These are phyloP conservation scores for Cheilosia vulpina DNA, from an alignment of 2,888 invertebrate species.

Conservation along the genomic window DNA sequence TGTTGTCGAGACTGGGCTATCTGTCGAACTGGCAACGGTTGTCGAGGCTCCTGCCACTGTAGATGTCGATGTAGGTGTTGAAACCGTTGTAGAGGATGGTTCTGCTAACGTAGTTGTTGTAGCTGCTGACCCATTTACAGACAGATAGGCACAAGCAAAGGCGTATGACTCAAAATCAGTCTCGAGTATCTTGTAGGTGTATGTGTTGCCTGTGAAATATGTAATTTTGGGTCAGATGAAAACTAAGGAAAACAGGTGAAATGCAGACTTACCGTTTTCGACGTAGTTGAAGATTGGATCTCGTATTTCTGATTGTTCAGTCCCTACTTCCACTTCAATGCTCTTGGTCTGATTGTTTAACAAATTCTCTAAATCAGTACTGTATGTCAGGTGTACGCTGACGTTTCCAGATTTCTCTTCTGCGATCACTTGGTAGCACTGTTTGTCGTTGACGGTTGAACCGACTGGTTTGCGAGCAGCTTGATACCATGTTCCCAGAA, in stretches of 20 bases:
- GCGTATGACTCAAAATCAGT: conserved; percentile 78
- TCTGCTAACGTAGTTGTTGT: neutral
- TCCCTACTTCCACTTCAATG: conserved; percentile 36
- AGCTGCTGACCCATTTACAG: neutral
- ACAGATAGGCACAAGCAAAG: conserved; percentile 78
- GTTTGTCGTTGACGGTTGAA: neutral
- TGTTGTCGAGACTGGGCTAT: neutral
- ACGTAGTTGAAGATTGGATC: conserved; percentile 12
- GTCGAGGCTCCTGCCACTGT: neutral
- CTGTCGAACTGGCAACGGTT: neutral
- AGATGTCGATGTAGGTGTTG: neutral
- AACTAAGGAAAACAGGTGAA: neutral
- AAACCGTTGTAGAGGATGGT: neutral
- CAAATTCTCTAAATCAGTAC: conserved; percentile 72
- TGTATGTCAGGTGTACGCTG: conserved; percentile 76
- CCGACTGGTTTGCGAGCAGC: conserved; percentile 55
- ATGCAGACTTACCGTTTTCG: conserved; percentile 4
- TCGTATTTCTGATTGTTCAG: neutral
- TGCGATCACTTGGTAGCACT: conserved; percentile 52
- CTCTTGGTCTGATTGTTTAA: conserved; percentile 77
- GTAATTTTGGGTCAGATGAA: neutral
- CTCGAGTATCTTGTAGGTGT: conserved; percentile 77
- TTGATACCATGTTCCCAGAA: conserved; percentile 69
- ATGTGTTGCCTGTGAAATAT: conserved; percentile 2
- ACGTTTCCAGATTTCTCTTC: conserved; percentile 52